These are phyloP conservation scores for Craterocephalus amniculus DNA, from an alignment of 2,797 vertebrate species.

Conservation along the genomic window DNA sequence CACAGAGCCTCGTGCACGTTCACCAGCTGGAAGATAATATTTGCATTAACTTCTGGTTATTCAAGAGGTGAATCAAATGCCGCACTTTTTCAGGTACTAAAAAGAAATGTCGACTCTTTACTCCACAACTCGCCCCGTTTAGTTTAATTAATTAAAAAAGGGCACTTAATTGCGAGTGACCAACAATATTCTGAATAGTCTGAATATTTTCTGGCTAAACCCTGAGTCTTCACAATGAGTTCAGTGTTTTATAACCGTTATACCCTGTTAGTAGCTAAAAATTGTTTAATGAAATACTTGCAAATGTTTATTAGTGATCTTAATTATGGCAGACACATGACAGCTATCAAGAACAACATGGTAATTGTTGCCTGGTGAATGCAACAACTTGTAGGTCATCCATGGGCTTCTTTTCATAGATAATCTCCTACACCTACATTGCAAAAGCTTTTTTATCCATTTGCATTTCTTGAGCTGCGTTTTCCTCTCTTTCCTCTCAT, in stretches of 20 bases:
- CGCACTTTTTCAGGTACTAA: background rate
- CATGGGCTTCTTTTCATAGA: background rate
- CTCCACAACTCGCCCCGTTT: background rate
- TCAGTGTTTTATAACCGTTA: background rate
- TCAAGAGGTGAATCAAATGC: conserved; percentile 6
- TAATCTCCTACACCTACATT: background rate
- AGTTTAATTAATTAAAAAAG: conserved; percentile 6
- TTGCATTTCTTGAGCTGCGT: background rate
- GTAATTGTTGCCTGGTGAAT: conserved; percentile 19
- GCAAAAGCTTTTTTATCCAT: background rate
- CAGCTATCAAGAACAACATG: conserved; percentile 25
- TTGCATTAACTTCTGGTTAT: conserved; percentile 34
- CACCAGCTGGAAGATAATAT: background rate
- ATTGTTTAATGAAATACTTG: conserved; percentile 7
- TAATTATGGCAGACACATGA: conserved; percentile 24
- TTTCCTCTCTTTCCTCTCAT: background rate
- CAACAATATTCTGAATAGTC: conserved; percentile 8
- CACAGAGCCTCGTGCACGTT: conserved; percentile 14
- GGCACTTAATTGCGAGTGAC: background rate
- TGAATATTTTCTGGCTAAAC: background rate
- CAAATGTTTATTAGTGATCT: conserved; percentile 18
- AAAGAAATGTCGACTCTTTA: background rate
- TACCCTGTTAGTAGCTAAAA: background rate
- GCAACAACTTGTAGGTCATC: conserved; percentile 17
- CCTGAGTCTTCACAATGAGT: background rate